Evolutionary conservation across 2,797 vertebrate species (phyloP), one percentile per base, ranked within the genome.

Genomic region (Gorsachius magnificus): DNA sequence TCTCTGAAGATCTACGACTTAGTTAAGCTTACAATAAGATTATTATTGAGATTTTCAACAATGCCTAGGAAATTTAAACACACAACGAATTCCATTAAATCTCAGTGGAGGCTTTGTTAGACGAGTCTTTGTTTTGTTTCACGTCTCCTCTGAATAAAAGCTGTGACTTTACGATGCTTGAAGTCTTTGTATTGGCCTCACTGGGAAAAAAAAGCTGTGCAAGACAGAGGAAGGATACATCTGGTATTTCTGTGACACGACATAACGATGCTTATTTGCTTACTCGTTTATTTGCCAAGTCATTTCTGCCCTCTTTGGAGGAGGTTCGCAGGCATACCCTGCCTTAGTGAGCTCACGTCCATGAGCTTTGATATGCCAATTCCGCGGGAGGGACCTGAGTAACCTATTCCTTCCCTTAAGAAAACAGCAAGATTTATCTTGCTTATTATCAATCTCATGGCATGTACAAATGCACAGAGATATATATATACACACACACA

Each of bases 391-490:
- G 92, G 90, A 94, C 93, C 87, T 91, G 65, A 95, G 89, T 70
- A 95, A 97, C 91, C 29, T 36, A 88, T 89, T 87, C 81, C 72
- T 94, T 84, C 68, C 92, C 87, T 96, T 84, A 88, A 86, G 91
- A 95, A 97, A 97, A 91, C 80, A 93, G 83, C 36, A 91, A 90
- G 96, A 92, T 96, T 98, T 97, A 97, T 77, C 83, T 93, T 88
- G 83, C 84, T 80, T 93, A 90, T 85, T 96, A 96, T 96, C 96
- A 96, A 72, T 38, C 95, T 78, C 18, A 5, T 51, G 90, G 97
- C 96, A 87, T 84, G 85, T 84, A 80, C 65, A 66, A 95, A 93
- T 13, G 48, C 86, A 89, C 26, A 89, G 38, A 41, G 38, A 41
- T 5, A 93, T 35, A 75, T 45, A 75, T 2, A 38, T 17, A 48